Base-by-base conservation (phyloP, 2,113 vertebrate genomes). In the Seriola aureovittata region DNA sequence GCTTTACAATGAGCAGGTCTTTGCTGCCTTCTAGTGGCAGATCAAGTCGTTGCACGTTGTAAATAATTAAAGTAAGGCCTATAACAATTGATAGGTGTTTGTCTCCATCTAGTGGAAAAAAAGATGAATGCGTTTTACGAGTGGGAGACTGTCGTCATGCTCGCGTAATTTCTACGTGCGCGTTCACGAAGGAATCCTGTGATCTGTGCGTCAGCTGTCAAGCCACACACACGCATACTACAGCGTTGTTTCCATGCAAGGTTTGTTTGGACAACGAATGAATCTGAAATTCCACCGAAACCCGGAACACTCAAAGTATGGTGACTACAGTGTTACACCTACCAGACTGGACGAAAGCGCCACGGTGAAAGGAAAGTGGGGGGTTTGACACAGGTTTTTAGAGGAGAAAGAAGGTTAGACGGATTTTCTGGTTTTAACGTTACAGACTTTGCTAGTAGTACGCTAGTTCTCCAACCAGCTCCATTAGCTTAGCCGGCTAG, bases 141-240 rank as follows among this genome's bases (percentile, higher is more conserved):
- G 2, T 7, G 40, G 40, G 8, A 42, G 8, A 42, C 40, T 1
- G 63, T 34, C 66, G 64, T 78, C 48, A 64, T 11, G 66, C 62
- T 60, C 36, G 36, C 60, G 79, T 36, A 72, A 17, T 25, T 79
- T 84, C 36, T 66, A 87, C 93, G 93, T 93, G 87, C 92, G 92
- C 91, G 93, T 67, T 78, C 92, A 73, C 79, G 74, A 32, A 0
- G 1, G 71, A 46, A 66, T 76, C 89, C 72, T 65, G 71, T 85
- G 84, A 89, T 67, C 75, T 63, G 0, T 81, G 79, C 89, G 79
- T 89, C 80, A 89, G 84, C 82, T 89, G 91, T 86, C 87, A 92
- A 75, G 64, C 19, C 60, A 14, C 9, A 64, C 57, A 62, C 89
- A 29, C 79, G 70, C 82, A 64, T 36, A 55, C 44, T 50, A 80